Base-by-base conservation (phyloP, 2,888 invertebrate genomes). In the Acrocera orbiculus region DNA sequence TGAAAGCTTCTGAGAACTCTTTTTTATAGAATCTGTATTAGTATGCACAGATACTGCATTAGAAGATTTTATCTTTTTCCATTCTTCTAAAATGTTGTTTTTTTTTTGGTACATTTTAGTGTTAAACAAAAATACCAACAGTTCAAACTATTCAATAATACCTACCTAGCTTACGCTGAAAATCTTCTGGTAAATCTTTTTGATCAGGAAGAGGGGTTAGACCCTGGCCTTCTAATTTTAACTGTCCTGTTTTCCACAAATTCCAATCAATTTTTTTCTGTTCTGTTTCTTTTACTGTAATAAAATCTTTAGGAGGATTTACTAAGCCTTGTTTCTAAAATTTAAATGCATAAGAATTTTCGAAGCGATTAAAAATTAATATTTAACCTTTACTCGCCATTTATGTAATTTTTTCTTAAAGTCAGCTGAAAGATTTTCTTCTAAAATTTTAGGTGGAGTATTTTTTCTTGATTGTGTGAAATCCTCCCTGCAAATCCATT, bases 371-470 rank as follows among this genome's bases (percentile, higher is more conserved):
- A n/a, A 34, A 23, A 37, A 24, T 22, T 13, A 16, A 17, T 14
- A 7, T 16, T 20, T 9, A 28, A 34, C 34, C 45, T 58, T 73
- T 34, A 73, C 71, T 48, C 87, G 78, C 89, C 87, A 89, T 54
- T 87, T 86, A 42, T 77, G 74, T 17, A 89, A 60, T 53, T 86
- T 87, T 54, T 81, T 81, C 31, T 76, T 70, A 51, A 83, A 83
- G 47, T 82, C 81, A 1, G 80, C 73, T 2, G 80, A 76, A 5
- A 83, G 54, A 49, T 78, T 74, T 35, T 78, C 77, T 45, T 79
- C 77, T 10, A 57, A 42, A 16, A 52, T 40, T 25, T 54, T 56
- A 3, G 56, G 48, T 29, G 55, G 53, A 6, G 55, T 44, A 28
- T 32, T 36, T 26, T 48, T 53, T 4, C 45, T 32, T 13, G 46